Base-by-base conservation (phyloP, 2,888 invertebrate genomes). In the Cephonodes hylas region DNA sequence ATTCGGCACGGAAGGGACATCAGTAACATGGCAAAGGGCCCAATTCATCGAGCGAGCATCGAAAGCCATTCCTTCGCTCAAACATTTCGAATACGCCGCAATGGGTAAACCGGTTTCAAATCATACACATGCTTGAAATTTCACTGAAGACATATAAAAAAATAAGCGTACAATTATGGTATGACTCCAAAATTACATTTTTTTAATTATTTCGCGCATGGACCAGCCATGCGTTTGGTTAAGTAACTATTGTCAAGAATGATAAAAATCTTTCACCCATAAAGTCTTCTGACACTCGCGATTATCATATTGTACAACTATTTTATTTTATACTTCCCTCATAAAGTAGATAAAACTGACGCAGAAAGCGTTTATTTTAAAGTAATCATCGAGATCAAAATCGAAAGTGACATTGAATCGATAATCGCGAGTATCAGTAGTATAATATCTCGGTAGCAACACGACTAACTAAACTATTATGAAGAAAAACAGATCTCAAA, bases 401-500 rank as follows among this genome's bases (percentile, higher is more conserved):
- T 38, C n/a, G 3, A 38, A n/a, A n/a, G 38, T 38, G n/a, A 38
- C 34, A 3, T 5, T 22, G 42, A 15, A 42, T 23, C 18, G 48
- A 53, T 27, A 53, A 42, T 53, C 53, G 48, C 53, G 13, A 38
- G 23, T 60, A 64, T 64, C 66, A 63, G 62, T 58, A 63, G 42
- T 23, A n/a, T 42, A 31, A 60, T 66, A 66, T 69, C 23, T n/a
- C 48, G 38, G 75, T 75, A 76, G 77, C 70, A 70, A 74, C 70
- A 75, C 78, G 74, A 80, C 79, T 79, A 75, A 79, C 77, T 81
- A 81, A 81, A 76, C 68, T 68, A 72, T 71, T 70, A 72, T 74
- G 72, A 76, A 75, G 80, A 81, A 83, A 84, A 84, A 85, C 87
- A 88, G 87, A 87, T 87, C 87, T 86, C 80, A 71, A 77, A 82